A percentile compares a stretch with the other conserved stretches of the same genome.
Evolutionary conservation across 2,797 vertebrate genomes (phyloP).

Genomic region (Cichlasoma orientale): DNA sequence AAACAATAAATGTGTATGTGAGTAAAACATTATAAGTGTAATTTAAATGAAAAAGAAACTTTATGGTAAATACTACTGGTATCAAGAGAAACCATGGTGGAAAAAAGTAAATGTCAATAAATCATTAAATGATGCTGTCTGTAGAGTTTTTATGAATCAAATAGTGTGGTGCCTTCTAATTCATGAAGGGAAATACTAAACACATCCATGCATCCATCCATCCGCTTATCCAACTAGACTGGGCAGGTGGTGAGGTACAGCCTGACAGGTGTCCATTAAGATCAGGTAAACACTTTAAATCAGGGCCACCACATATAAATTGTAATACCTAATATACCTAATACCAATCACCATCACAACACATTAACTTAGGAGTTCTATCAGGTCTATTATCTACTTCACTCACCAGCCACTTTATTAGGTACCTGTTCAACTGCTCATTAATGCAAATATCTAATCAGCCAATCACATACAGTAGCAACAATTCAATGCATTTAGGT

Average conservation of each 20-base stretch:
- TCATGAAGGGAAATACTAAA: not conserved
- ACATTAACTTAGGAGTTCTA: not conserved
- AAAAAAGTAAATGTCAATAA: slow-evolving; percentile 85
- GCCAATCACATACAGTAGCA: not conserved
- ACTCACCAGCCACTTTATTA: no score
- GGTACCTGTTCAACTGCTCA: no score
- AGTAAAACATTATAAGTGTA: slow-evolving; percentile 85
- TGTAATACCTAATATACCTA: no score
- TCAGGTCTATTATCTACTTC: no score
- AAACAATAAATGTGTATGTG: slow-evolving; percentile 85
- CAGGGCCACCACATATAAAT: not conserved
- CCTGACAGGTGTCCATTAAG: not conserved
- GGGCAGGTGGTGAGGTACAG: not conserved
- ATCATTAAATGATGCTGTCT: slow-evolving; percentile 78
- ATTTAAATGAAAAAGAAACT: slow-evolving; percentile 84
- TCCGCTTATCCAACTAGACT: not conserved
- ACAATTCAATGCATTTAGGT: not conserved
- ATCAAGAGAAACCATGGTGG: slow-evolving; percentile 80
- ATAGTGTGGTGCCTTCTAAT: not conserved
- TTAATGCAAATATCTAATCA: not conserved
- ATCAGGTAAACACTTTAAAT: not conserved
- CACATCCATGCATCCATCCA: not conserved
- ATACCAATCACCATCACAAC: not conserved
- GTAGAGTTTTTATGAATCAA: slow-evolving; percentile 54
- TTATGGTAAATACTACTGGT: slow-evolving; percentile 82